Conservation (phyloP, 2,797 vertebrate species). For the Scyliorhinus canicula region DNA sequence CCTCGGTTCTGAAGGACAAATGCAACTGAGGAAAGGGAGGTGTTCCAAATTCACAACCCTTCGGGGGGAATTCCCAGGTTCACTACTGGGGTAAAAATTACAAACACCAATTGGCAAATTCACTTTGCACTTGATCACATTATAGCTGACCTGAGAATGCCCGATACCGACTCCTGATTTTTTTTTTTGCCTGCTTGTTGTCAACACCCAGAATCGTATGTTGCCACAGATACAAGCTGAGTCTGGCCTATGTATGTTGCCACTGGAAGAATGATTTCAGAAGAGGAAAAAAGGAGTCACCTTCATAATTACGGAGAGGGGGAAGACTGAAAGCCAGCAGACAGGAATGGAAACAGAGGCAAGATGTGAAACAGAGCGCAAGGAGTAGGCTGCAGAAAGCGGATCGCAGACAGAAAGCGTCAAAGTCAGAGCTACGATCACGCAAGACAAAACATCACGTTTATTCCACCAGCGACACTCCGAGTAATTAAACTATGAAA, state of each 20-base stretch:
- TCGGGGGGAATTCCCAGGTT: neutral
- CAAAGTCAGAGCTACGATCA: neutral
- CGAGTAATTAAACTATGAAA: neutral
- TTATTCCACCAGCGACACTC: neutral
- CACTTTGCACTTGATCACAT: neutral
- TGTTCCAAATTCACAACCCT: neutral
- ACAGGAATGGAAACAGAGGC: slow-evolving; percentile 31
- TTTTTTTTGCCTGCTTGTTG: neutral
- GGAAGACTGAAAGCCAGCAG: neutral
- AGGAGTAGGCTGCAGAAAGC: slow-evolving; percentile 40
- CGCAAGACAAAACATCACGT: neutral
- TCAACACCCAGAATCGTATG: neutral
- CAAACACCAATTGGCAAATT: neutral
- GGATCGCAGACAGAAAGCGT: slow-evolving; percentile 41
- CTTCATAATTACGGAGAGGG: neutral
- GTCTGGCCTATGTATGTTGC: too few species aligned
- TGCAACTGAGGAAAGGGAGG: neutral
- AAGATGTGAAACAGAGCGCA: slow-evolving; percentile 43
- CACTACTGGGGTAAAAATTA: neutral
- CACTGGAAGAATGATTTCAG: neutral
- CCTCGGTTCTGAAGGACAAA: neutral
- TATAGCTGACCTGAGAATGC: neutral
- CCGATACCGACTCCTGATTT: neutral
- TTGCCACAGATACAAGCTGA: neutral
- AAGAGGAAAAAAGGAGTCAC: neutral